These are phyloP conservation scores for Tympanuchus pallidicinctus DNA, from an alignment of 2,113 vertebrate species.

Conservation along the genomic window DNA sequence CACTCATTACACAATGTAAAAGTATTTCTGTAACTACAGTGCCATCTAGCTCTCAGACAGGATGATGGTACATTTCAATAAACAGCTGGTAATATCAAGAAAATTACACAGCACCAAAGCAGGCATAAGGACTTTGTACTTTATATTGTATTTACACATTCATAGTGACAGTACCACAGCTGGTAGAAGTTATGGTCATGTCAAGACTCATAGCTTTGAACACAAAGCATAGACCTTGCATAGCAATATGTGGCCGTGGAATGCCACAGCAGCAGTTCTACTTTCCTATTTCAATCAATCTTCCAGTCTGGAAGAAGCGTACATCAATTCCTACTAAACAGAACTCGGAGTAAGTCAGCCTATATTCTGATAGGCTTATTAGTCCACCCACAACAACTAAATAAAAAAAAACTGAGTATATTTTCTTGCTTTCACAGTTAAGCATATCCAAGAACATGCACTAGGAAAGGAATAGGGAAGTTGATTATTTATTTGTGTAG, in stretches of 20 bases:
- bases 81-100: accelerated
- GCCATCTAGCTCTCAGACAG: not conserved
- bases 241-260: not conserved
- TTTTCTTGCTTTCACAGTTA: not conserved
- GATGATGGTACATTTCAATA: not conserved
- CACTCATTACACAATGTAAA: not conserved
- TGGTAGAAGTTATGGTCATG: not conserved
- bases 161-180: not conserved
- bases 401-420: no score
- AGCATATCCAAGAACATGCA: not conserved
- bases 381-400: not conserved
- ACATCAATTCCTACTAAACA: not conserved
- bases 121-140: not conserved
- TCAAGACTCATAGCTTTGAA: not conserved
- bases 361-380: not conserved
- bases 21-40: not conserved
- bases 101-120: not conserved
- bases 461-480: not conserved
- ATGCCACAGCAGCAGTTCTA: not conserved
- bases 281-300: not conserved
- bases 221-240: not conserved
- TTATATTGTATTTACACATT: not conserved
- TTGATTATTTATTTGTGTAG: not conserved
- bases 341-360: not conserved
- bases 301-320: not conserved